Evolutionary conservation across 2,888 invertebrate species (phyloP), one percentile per base, ranked within the genome.

Genomic region (Diaphora mendica): DNA sequence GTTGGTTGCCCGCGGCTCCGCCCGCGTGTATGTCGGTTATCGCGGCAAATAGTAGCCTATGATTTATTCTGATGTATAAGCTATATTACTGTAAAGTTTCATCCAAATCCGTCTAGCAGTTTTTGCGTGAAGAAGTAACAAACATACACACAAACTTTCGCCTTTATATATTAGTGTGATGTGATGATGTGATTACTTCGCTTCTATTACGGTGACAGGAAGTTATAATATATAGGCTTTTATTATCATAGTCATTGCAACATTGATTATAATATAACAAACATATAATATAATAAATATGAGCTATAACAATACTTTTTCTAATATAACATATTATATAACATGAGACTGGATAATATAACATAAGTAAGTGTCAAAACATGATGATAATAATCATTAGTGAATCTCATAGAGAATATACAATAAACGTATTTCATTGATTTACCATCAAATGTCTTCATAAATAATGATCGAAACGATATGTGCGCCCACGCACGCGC

Each of bases 341-440:
- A n/a, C n/a, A n/a, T n/a, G n/a, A n/a, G n/a, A n/a, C n/a, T n/a
- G n/a, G n/a, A n/a, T n/a, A n/a, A n/a, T n/a, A n/a, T 79, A 79
- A 86, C 83, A 88, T 90, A 90, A 91, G 88, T 90, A 89, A 90
- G 91, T 91, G 91, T 89, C 89, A 81, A 88, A 89, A 90, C 87
- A 87, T 81, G 85, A 77, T 68, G 78, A 72, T 77, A 79, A 86
- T 87, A 87, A 85, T 84, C 84, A 82, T 78, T 82, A 84, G 86
- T 88, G 87, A 88, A 89, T 87, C 87, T 87, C 86, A 85, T 89
- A 86, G 86, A 85, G 87, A 89, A 87, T 82, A 86, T 77, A 78
- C 78, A 83, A 86, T 85, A 86, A 86, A 82, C 80, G 80, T 83
- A 83, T 83, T 86, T 85, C 79, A 87, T 86, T 86, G 85, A 78